Base-by-base conservation (phyloP, 1,140 invertebrate genomes). In the Zaprionus taronus region DNA sequence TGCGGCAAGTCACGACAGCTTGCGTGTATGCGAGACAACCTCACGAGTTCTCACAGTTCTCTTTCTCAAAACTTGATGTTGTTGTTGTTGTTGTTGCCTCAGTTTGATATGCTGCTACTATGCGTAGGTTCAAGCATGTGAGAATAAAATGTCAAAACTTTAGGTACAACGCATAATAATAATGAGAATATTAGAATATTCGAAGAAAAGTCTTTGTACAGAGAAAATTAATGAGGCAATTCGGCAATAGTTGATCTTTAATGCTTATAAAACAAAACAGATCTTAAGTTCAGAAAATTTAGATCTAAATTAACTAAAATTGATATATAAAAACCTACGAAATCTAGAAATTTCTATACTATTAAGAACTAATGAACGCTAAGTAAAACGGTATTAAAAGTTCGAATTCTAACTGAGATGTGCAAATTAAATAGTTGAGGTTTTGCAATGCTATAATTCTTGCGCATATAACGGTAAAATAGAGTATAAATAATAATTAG, bases 1-100 rank as follows among this genome's bases (percentile, higher is more conserved):
- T 65, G 68, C 47, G 49, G 5, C 58, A 63, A 63, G 74, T 72
- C 75, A 77, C 70, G 75, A 73, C 26, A 62, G 36, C 58, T 67
- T 72, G 75, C 63, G 75, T 77, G 71, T 41, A 28, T 77, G 71
- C 6, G 41, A 24, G 38, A 31, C 66, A 26, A 14, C 28, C 24
- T 64, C 72, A 58, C 51, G 49, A 75, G 53, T 28, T 44, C 57
- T 55, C 56, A 34, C 41, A 36, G 6, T 67, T 64, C 34, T 67
- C 44, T 55, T 49, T 53, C 24, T 14, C 51, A 57, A 72, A 67
- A 63, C 15, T 22, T 31, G 31, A 2, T 34, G 9, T 31, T 26
- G 11, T 2, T 55, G 2, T 4, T 55, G 12, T 28, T 26, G 53
- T 15, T 55, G 11, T 28, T 15, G 53, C 12, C 2, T 26, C 24